Evolutionary conservation across 1,140 invertebrate species (phyloP), one percentile per base, ranked within the genome.

Genomic region (Drosophila melanica): DNA sequence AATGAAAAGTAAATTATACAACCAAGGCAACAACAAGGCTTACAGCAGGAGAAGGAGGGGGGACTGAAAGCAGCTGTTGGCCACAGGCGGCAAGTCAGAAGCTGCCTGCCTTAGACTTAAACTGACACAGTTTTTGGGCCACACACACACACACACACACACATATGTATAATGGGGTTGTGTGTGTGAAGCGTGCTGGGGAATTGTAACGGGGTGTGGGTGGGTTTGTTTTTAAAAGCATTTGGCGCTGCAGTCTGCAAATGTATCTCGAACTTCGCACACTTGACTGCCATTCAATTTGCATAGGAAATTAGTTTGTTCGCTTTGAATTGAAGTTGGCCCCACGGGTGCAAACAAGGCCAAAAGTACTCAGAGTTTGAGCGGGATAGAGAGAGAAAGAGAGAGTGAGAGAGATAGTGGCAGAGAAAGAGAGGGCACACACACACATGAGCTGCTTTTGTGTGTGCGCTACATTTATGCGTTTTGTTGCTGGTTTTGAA

Each of bases 271-370:
- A 86, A 86, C 82, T 86, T 89, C 82, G 82, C 79, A 86, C 82
- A 86, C 82, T 87, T 87, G 82, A 87, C 82, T 87, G 84, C 82
- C 82, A 87, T 87, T 87, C 82, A 87, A 87, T 87, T 87, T 87
- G 82, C 82, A 87, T 87, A 82, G 82, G 84, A 87, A 87, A 87
- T 87, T 87, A 87, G 84, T 87, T 87, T 89, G 84, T 89, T 79
- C 82, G 82, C 82, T 87, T 87, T 87, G 82, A 87, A 87, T 87
- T 89, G 84, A 89, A 87, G 82, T 89, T 87, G 82, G 82, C 86
- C 82, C 79, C 82, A 82, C 79, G 84, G 66, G 82, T 68, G 75
- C 79, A 89, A 86, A 82, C 82, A 86, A 79, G 84, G 84, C 82
- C 84, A 89, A 82, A 79, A 89, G 79, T 81, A 60, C 79, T 65